Evolutionary conservation across 1,140 invertebrate genomes (phyloP), one percentile per base, ranked within the genome.

Genomic region (Melipona quadrifasciata): DNA sequence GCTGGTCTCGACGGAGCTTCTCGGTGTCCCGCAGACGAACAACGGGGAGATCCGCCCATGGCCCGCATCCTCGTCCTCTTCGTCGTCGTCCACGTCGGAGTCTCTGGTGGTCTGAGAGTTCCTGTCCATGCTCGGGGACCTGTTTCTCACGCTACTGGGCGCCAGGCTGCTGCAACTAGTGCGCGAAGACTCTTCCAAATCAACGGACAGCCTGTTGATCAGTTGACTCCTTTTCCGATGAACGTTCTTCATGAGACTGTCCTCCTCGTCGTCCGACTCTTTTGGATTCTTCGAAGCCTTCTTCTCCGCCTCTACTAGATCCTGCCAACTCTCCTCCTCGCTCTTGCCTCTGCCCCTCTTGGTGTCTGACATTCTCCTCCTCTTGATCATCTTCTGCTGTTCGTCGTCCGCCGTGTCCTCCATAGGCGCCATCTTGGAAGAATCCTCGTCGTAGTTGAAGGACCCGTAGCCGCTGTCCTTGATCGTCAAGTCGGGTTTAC

Each of bases 11-110:
- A 93, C 83, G 1, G 92, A 94, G 73, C 89, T 94, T 6, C 92
- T 91, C 0, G 93, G 82, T 6, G 91, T 92, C 21, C 91, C 93
- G 51, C 92, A 91, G 4, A 90, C 90, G 27, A 93, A 94, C n/a
- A 92, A 84, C 0, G 94, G 93, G 2, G 93, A 95, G 72, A 93
- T 88, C 77, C 92, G 88, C 57, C 91, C 80, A 11, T 88, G 87
- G 0, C 84, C 84, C 51, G 91, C 85, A 17, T 91, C 87, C 1
- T 90, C 85, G 14, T 90, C 87, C 0, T 91, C 88, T 0, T 91
- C 90, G 0, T 92, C 89, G 0, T 92, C 89, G 5, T 93, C 90
- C 16, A 89, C 81, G 2, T 91, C 88, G 10, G 90, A 89, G 19
- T 88, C 83, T 39, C 70, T 77, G 27, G 85, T 88, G 8, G 80